Evolutionary conservation across 2,888 invertebrate species (phyloP).

Genomic region (Drosophila acutilabella): DNA sequence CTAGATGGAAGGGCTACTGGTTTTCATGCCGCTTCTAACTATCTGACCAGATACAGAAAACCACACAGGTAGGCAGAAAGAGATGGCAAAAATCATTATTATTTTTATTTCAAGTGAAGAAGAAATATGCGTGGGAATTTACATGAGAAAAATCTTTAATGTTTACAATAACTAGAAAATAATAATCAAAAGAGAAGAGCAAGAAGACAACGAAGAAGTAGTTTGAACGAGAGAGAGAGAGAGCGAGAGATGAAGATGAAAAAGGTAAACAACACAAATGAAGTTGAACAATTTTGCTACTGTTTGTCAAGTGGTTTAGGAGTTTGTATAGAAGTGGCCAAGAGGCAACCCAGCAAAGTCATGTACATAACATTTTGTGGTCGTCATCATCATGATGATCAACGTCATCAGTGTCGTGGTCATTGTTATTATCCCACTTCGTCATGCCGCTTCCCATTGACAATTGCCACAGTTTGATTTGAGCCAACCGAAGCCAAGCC

Average conservation of each 20-base stretch:
- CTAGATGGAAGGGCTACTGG: conserved; percentile 49
- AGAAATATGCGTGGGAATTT: conserved; percentile 76
- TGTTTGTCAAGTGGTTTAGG: conserved; percentile 54
- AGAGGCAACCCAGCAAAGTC: conserved; percentile 55
- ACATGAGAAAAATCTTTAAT: conserved; percentile 60
- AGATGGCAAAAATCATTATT: conserved; percentile 44
- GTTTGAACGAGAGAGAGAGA: background rate
- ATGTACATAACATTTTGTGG: conserved; percentile 55
- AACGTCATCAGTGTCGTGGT: conserved; percentile 19
- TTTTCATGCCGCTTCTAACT: conserved; percentile 26
- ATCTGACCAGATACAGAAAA: conserved; percentile 31
- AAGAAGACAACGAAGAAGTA: conserved; percentile 6
- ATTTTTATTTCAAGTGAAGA: conserved; percentile 54
- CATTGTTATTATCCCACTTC: conserved; percentile 38
- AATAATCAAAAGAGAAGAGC: conserved; percentile 36
- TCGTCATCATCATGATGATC: conserved; percentile 41
- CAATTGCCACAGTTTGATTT: conserved; percentile 25
- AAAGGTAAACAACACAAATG: conserved; percentile 58
- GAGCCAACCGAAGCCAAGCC: background rate
- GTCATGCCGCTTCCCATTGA: conserved; percentile 43
- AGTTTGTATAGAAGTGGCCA: conserved; percentile 39
- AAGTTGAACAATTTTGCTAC: conserved; percentile 74
- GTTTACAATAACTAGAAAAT: conserved; percentile 56
- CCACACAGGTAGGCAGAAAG: conserved; percentile 21
- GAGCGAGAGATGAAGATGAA: conserved; percentile 11